Percentiles rank a stretch among this genome's conserved stretches.
These are phyloP conservation scores for Patiria miniata DNA, from an alignment of 35 echinoderm and acorn worm genomes.

Conservation along the genomic window DNA sequence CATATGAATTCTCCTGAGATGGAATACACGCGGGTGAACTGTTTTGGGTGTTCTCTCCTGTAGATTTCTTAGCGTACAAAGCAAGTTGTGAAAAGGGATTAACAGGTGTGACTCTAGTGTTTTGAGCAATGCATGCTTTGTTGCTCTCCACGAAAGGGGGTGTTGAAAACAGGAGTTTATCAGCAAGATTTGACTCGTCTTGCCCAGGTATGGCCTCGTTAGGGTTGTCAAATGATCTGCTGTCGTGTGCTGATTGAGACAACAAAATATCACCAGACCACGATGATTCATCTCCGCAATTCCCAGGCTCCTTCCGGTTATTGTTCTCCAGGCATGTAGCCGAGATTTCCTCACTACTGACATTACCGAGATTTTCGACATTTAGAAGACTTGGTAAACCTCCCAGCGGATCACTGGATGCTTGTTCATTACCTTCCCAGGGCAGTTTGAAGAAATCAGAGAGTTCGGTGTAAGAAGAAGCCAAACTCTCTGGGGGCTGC, in stretches of 20 bases:
- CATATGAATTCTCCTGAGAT: neutral
- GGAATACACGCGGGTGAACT: neutral
- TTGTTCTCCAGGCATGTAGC: neutral
- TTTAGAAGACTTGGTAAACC: neutral
- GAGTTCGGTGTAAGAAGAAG: too few species aligned
- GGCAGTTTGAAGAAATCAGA: too few species aligned
- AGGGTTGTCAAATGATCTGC: neutral
- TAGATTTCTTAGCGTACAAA: neutral
- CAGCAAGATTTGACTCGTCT: neutral
- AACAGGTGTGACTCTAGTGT: neutral
- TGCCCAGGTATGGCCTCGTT: neutral
- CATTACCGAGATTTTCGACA: neutral
- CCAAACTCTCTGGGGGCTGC: too few species aligned
- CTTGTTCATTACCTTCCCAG: neutral
- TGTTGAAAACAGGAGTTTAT: neutral
- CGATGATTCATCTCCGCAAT: neutral
- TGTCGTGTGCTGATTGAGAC: neutral
- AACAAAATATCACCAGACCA: neutral
- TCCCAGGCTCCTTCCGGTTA: neutral
- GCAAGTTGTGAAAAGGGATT: neutral
- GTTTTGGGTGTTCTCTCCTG: too few species aligned
- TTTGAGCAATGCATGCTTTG: neutral
- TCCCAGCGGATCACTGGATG: neutral
- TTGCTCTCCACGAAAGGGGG: neutral
- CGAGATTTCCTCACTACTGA: neutral